phyloP scores from a whole-genome alignment of 1,140 invertebrate species.

The Calosoma granatense region DNA sequence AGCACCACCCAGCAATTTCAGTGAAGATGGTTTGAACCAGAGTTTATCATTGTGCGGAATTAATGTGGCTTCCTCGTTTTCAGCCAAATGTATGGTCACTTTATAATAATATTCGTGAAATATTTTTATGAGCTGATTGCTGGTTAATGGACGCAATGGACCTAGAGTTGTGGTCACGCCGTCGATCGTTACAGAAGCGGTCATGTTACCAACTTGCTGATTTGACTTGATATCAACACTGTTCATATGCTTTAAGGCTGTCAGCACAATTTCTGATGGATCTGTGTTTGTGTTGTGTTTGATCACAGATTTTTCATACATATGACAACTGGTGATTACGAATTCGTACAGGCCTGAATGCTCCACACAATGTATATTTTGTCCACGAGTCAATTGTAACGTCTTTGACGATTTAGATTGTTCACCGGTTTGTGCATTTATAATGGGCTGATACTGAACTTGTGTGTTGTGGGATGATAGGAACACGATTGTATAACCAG shows the following conservation, averaged over 20 bases:
- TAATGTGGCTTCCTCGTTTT: conserved; percentile 48
- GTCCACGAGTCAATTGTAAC: conserved; percentile 31
- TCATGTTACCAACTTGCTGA: conserved; percentile 28
- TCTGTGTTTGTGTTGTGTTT: conserved; percentile 34
- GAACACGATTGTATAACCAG: conserved; percentile 60
- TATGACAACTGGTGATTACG: conserved; percentile 71
- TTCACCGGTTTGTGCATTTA: conserved; percentile 12
- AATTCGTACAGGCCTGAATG: conserved; percentile 62
- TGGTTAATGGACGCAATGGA: conserved; percentile 12
- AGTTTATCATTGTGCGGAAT: conserved; percentile 52
- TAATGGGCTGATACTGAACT: conserved; percentile 28
- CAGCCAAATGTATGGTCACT: conserved; percentile 17
- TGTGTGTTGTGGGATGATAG: conserved; percentile 60
- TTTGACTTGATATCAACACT: conserved; percentile 24
- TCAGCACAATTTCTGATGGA: conserved; percentile 28
- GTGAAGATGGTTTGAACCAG: conserved; percentile 57
- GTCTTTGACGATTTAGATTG: conserved; percentile 27
- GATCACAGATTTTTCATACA: conserved; percentile 48
- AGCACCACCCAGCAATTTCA: conserved; percentile 51
- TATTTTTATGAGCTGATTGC: too few species aligned
- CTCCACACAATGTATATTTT: conserved; percentile 56
- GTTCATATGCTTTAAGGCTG: conserved; percentile 31
- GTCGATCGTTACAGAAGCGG: conserved; percentile 25
- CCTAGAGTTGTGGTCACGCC: conserved; percentile 20
- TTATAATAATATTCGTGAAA: conserved; percentile 27